phyloP scores from a whole-genome alignment of 2,888 invertebrate genomes.

The Chrysolina americana region DNA sequence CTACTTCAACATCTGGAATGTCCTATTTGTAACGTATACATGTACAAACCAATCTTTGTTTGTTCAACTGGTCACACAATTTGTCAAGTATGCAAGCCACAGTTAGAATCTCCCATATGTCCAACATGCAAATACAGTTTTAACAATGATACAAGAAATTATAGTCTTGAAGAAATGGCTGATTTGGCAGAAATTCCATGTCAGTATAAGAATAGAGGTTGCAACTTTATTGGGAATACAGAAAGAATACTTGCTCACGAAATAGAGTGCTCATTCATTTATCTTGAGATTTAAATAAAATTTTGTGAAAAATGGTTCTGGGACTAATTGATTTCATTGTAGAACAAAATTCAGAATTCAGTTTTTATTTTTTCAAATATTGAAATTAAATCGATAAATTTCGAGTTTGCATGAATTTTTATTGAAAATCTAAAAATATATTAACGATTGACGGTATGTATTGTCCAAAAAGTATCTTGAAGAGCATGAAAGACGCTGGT shows the following conservation, averaged over 20 bases:
- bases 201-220: constrained; percentile 1
- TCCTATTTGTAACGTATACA: constrained; percentile 44
- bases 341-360: too few species aligned
- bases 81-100: constrained; percentile 40
- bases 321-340: too few species aligned
- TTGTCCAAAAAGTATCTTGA: too few species aligned
- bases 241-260: constrained; percentile 11
- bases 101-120: constrained; percentile 33
- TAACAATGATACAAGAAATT: constrained; percentile 38
- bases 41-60: constrained; percentile 42
- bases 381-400: too few species aligned
- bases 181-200: constrained; percentile 29
- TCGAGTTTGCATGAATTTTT: too few species aligned
- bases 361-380: too few species aligned
- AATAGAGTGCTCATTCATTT: not conserved
- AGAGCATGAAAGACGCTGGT: too few species aligned
- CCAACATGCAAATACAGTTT: constrained; percentile 38
- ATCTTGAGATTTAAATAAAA: too few species aligned
- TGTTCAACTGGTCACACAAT: constrained; percentile 45
- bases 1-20: constrained; percentile 45
- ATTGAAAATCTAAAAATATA: too few species aligned
- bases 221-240: constrained; percentile 14
- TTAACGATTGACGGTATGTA: too few species aligned
- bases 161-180: constrained; percentile 46
- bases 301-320: too few species aligned